Conservation (phyloP, 2,113 vertebrate genomes). For the Serinus canaria region DNA sequence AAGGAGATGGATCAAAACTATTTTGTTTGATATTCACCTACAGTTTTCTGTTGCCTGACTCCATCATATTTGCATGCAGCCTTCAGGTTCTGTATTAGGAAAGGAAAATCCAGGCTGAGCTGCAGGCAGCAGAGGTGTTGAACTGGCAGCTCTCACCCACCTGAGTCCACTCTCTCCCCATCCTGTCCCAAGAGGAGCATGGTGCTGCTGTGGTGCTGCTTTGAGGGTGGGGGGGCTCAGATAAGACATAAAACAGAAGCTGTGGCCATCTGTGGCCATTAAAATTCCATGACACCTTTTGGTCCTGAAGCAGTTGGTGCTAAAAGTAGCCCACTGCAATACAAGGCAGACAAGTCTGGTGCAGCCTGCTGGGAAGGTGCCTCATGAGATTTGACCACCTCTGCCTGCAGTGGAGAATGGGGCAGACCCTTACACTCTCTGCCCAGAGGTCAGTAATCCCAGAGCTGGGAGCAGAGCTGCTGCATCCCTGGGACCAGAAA, state of each 20-base stretch:
- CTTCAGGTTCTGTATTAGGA: background rate
- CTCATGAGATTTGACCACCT: accelerated
- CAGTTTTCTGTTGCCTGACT: background rate
- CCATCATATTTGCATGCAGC: background rate
- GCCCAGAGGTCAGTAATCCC: background rate
- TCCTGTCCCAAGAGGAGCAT: background rate
- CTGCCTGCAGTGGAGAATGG: background rate
- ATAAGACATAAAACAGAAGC: constrained; percentile 21
- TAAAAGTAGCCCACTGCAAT: background rate
- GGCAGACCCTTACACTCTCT: background rate
- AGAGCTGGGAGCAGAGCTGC: background rate
- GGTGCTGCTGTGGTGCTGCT: background rate
- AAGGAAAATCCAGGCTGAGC: background rate
- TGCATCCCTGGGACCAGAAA: background rate
- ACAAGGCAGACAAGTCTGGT: background rate
- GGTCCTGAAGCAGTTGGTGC: constrained; percentile 5
- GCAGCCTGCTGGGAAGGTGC: background rate
- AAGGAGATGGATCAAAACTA: background rate
- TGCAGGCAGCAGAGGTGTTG: background rate
- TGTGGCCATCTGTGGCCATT: constrained; percentile 49
- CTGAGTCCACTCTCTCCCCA: background rate
- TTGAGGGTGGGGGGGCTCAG: background rate
- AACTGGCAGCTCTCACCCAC: background rate
- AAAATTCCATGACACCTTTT: constrained; percentile 59
- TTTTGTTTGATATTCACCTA: background rate